These are phyloP conservation scores for Turritopsis dohrnii DNA, from an alignment of 30 jellyfish, hydroid and myxozoan genomes.

Conservation along the genomic window DNA sequence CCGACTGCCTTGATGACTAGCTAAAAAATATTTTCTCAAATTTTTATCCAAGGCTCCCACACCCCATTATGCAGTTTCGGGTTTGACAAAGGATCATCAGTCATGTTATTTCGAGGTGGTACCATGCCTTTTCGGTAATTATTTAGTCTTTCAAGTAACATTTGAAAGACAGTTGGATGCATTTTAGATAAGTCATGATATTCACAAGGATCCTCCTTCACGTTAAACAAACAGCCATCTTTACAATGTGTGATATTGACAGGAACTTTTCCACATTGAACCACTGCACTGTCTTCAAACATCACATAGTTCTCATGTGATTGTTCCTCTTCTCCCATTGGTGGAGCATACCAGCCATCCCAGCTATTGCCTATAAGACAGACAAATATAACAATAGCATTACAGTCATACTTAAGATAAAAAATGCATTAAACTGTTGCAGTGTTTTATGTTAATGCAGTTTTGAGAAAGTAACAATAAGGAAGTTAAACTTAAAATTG, in stretches of 20 bases:
- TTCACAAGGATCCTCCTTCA: conserved; percentile 79
- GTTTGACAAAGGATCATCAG: conserved; percentile 55
- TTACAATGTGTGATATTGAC: conserved; percentile 41
- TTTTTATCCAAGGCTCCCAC: conserved; percentile 79
- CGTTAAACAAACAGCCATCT: conserved; percentile 55
- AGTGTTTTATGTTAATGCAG: not conserved
- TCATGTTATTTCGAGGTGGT: conserved; percentile 22
- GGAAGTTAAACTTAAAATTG: not conserved
- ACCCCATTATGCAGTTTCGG: conserved; percentile 82
- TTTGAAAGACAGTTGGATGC: conserved; percentile 26
- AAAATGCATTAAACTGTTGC: too few relatives aligned
- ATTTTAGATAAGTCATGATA: conserved; percentile 54
- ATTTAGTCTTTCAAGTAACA: conserved; percentile 34
- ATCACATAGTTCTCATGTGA: not conserved
- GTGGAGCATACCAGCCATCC: conserved; percentile 49
- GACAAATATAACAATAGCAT: too few relatives aligned
- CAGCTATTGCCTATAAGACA: conserved; percentile 1
- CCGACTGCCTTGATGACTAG: too few relatives aligned
- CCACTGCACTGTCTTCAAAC: conserved; percentile 33
- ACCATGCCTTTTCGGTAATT: conserved; percentile 9
- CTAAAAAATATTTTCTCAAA: conserved; percentile 6
- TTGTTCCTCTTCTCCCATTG: not conserved
- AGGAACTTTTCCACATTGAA: conserved; percentile 69
- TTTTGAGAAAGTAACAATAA: not conserved
- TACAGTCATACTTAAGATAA: too few relatives aligned